These are phyloP conservation scores for Gorsachius magnificus DNA, from an alignment of 2,797 vertebrate species.

Conservation along the genomic window DNA sequence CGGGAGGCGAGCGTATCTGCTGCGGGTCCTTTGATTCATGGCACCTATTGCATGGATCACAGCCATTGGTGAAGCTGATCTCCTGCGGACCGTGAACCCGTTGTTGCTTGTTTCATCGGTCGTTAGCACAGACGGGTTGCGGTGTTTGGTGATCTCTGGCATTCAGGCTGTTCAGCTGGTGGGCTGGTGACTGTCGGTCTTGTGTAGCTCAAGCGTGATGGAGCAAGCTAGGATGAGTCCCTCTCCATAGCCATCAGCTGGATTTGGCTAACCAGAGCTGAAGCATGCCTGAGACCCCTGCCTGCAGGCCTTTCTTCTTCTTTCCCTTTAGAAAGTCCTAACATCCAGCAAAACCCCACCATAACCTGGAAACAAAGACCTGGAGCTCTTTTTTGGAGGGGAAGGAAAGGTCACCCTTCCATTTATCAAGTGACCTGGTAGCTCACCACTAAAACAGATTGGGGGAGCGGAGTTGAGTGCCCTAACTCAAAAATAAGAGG, in stretches of 20 bases:
- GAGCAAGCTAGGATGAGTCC: not conserved
- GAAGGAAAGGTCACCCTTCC: not conserved
- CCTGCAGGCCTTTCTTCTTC: not conserved
- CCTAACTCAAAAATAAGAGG: not conserved
- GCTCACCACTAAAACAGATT: not conserved
- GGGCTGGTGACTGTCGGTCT: not conserved
- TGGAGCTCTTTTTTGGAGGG: not conserved
- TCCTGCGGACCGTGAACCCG: not conserved
- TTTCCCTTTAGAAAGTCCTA: not conserved
- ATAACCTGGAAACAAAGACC: not conserved
- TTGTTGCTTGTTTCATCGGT: not conserved
- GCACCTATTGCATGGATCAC: not conserved
- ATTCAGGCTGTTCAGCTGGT: not conserved
- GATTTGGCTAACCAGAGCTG: not conserved
- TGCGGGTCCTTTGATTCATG: fast-evolving
- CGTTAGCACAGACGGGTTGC: not conserved
- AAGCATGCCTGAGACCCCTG: not conserved
- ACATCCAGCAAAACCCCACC: not conserved
- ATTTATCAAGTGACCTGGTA: not conserved
- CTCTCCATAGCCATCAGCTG: not conserved
- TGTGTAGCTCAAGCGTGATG: not conserved
- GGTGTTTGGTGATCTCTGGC: not conserved
- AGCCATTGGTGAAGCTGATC: not conserved
- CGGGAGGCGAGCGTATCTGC: fast-evolving
- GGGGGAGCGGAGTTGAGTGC: not conserved